phyloP scores from a whole-genome alignment of 2,113 vertebrate species.

The Xiphophorus couchianus region DNA sequence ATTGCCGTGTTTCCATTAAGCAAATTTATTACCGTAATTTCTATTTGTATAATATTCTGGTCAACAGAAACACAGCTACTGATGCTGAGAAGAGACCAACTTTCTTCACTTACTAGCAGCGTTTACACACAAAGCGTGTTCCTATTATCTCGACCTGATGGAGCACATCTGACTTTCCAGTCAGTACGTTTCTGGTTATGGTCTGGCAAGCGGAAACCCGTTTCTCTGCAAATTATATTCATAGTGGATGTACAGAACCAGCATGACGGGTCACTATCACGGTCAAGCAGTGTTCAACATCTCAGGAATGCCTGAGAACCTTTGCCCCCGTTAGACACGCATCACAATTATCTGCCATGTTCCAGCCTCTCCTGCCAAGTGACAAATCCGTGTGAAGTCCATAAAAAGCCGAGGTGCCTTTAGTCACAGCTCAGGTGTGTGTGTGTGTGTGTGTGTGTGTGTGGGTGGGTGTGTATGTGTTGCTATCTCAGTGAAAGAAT shows the following conservation, averaged over 20 bases:
- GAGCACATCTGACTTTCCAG: neutral
- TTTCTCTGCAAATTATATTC: constrained; percentile 19
- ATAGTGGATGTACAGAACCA: constrained; percentile 35
- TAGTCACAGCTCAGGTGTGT: constrained; percentile 48
- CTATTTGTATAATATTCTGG: no score
- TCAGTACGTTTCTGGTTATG: no score
- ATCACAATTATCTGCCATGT: constrained; percentile 44
- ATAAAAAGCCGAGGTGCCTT: constrained; percentile 12
- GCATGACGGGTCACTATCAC: constrained; percentile 43
- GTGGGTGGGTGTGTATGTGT: neutral
- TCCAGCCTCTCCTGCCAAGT: constrained; percentile 33
- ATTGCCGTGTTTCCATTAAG: no score
- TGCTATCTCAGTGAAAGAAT: neutral
- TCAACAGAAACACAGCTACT: no score
- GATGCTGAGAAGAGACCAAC: neutral
- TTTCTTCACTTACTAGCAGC: neutral
- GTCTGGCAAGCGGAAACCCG: no score
- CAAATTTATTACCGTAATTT: no score
- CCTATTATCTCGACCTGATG: no score
- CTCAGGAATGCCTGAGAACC: constrained; percentile 55
- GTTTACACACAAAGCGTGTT: neutral
- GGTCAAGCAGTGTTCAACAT: constrained; percentile 25
- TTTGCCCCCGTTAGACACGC: constrained; percentile 47
- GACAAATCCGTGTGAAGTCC: constrained; percentile 15
- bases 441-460: neutral